Evolutionary conservation across 2,888 invertebrate species (phyloP).

Genomic region (Belgica antarctica): DNA sequence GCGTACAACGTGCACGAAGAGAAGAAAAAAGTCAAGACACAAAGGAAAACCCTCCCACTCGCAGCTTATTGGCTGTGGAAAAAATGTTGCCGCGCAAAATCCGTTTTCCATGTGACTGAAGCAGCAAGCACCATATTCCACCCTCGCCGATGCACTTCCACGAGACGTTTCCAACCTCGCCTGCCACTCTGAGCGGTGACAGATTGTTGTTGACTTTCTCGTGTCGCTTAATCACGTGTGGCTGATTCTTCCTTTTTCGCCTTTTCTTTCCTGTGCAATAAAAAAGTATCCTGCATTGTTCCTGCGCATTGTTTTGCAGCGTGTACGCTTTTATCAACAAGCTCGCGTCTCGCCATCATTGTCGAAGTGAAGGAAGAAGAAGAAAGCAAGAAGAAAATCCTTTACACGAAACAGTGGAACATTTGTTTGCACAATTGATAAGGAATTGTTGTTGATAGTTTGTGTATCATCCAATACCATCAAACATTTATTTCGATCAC

Average conservation of each 20-base stretch:
- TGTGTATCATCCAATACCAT: constrained; percentile 24
- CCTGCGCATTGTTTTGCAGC: constrained; percentile 42
- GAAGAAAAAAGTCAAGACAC: not conserved
- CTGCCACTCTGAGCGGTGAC: constrained; percentile 30
- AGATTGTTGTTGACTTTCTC: constrained; percentile 19
- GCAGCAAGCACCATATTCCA: not conserved
- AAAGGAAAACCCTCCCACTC: constrained; percentile 12
- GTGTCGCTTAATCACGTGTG: constrained; percentile 32
- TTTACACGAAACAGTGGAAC: constrained; percentile 35
- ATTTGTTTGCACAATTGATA: constrained; percentile 42
- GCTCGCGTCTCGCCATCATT: constrained; percentile 24
- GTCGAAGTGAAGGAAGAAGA: constrained; percentile 24
- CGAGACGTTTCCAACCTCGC: not conserved
- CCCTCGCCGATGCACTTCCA: not conserved
- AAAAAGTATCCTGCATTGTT: constrained; percentile 32
- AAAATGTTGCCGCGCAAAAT: constrained; percentile 25
- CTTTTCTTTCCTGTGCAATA: not conserved
- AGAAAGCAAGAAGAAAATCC: constrained; percentile 31
- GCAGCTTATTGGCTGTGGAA: constrained; percentile 18
- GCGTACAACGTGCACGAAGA: not conserved
- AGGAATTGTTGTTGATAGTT: constrained; percentile 30
- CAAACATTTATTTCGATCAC: constrained; percentile 34
- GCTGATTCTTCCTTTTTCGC: constrained; percentile 4
- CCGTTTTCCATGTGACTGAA: not conserved
- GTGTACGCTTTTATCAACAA: not conserved